Evolutionary conservation across 2,888 invertebrate species (phyloP).

Genomic region (Drosophila aldrichi): DNA sequence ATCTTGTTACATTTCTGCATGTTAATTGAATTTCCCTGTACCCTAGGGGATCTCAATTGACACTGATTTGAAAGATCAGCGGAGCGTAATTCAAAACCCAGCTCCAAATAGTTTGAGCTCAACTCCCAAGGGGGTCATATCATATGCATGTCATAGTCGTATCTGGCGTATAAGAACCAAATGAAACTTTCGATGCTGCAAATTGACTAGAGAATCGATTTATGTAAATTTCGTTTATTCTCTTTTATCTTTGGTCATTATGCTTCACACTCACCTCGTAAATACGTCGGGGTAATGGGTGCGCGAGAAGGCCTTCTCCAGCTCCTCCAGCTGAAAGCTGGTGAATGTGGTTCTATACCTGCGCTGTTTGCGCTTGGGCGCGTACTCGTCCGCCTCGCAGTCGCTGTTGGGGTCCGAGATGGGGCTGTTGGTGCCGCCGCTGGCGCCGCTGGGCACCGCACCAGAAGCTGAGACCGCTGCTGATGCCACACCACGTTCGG

Average conservation of each 20-base stretch:
- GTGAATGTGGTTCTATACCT: conserved; percentile 97
- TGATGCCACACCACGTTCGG: conserved; percentile 84
- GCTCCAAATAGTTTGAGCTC: conserved; percentile 34
- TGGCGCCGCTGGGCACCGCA: conserved; percentile 82
- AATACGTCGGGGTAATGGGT: conserved; percentile 99
- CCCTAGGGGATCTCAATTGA: conserved; percentile 25
- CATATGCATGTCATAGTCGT: conserved; percentile 11
- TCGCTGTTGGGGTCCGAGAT: conserved; percentile 89
- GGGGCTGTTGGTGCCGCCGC: conserved; percentile 85
- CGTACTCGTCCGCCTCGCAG: conserved; percentile 90
- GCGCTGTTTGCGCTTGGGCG: conserved; percentile 95
- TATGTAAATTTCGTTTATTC: conserved; percentile 66
- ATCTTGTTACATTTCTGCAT: conserved; percentile 50
- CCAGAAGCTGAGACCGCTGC: conserved; percentile 47
- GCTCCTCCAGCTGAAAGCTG: conserved; percentile 96
- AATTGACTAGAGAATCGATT: conserved; percentile 35
- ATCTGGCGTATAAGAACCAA: conserved; percentile 37
- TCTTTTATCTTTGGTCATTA: conserved; percentile 33
- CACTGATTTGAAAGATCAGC: conserved; percentile 30
- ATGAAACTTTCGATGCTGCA: conserved; percentile 20
- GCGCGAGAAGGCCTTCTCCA: conserved; percentile 98
- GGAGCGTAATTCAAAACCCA: conserved; percentile 35
- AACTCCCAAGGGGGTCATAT: conserved; percentile 21
- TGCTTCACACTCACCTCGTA: conserved; percentile 89
- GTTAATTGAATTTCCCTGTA: conserved; percentile 58